Conservation (phyloP, 2,888 invertebrate species). For the Dolichomitus sp. region DNA sequence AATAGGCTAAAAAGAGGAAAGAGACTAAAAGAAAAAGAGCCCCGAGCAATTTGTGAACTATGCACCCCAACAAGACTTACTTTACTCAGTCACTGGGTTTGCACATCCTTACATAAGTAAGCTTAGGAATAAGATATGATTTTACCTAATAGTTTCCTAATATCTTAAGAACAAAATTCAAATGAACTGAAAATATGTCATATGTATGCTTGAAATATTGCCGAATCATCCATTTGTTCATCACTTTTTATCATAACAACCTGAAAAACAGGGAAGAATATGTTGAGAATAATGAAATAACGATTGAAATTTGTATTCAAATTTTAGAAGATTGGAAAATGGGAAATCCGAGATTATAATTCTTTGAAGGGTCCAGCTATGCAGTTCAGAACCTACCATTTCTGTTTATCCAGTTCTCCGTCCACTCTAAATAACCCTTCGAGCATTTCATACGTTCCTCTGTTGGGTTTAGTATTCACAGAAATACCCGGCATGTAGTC, state of each 20-base stretch:
- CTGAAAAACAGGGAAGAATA: background rate
- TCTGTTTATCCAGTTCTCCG: background rate
- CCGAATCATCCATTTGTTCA: too few relatives aligned
- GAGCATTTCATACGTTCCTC: background rate
- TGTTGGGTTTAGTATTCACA: slow-evolving; percentile 7
- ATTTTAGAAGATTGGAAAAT: background rate
- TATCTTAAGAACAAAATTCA: background rate
- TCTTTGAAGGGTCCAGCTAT: background rate
- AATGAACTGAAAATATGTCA: background rate
- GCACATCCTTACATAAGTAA: background rate
- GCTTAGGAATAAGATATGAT: slow-evolving; percentile 25
- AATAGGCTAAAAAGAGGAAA: slow-evolving; percentile 5
- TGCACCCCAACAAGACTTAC: slow-evolving; percentile 25
- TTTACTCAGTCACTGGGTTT: slow-evolving; percentile 31
- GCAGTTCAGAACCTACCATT: background rate
- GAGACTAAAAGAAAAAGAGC: slow-evolving; percentile 37
- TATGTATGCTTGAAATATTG: background rate
- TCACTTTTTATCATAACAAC: too few relatives aligned
- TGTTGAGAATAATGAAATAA: background rate
- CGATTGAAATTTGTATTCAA: background rate
- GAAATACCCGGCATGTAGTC: background rate
- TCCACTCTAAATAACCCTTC: background rate
- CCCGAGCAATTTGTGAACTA: slow-evolving; percentile 57
- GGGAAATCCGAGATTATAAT: background rate
- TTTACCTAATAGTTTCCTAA: slow-evolving; percentile 7